Evolutionary conservation across 2,797 vertebrate species (phyloP), one percentile per base, ranked within the genome.

Genomic region (Malurus leucopterus): DNA sequence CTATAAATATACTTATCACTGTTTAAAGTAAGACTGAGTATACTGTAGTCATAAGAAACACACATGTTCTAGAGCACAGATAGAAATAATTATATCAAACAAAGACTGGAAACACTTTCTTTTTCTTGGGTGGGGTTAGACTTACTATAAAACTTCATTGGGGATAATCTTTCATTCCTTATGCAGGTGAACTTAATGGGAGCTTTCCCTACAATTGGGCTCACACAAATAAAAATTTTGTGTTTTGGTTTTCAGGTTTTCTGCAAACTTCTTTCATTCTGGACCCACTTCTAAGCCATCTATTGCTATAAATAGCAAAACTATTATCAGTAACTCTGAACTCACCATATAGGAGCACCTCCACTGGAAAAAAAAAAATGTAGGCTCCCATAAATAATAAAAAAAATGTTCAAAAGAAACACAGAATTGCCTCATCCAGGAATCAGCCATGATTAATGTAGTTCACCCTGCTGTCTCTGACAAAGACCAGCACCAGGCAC

Each of bases 1-100:
- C 94, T 95, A 95, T 95, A 95, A 95, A 95, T 95, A 94, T 50
- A 94, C 92, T 95, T 95, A 95, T 93, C 92, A 84, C 77, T 95
- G 87, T 94, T 95, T 93, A 94, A 95, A 89, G 84, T 89, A 92
- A 75, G 62, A 68, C 87, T 47, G 87, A 78, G 81, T 95, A 90
- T 89, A 82, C 57, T 92, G 77, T 64, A 81, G 77, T 71, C 83
- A 89, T 95, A 93, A 93, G 93, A 94, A 93, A 89, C 91, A 82
- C 95, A 94, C 74, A 94, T 95, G 95, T 92, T 93, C 70, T 65
- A 70, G 54, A 92, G 71, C 74, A 79, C 83, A 93, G 91, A 89
- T 29, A 95, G 94, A 94, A 95, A 86, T 91, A 89, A 93, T 93
- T 92, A 86, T 58, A 63, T 51, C 85, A 91, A 93, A 86, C 53